Base-by-base conservation (phyloP, 2,888 invertebrate species). In the Phalangium opilio region DNA sequence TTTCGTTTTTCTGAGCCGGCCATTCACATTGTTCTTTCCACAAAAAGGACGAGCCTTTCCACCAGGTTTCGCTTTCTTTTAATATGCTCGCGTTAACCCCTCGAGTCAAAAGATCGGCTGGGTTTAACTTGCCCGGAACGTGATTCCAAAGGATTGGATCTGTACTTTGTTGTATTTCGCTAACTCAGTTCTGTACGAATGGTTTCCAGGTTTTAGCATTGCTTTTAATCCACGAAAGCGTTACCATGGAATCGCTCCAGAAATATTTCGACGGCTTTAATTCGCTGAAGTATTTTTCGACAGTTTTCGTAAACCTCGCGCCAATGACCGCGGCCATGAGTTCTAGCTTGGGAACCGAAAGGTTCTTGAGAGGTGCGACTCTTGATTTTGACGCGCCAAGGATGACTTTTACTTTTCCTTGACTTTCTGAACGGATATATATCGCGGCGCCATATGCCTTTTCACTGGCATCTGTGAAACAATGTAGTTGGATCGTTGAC, bases 31-130 rank as follows among this genome's bases (percentile, higher is more conserved):
- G 4, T 27, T 4, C 5, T 2, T 43, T 18, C 15, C 12, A 12
- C 11, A 56, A 43, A 49, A 55, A 59, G n/a, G 19, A 1, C 1
- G 61, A 59, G 4, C 60, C 61, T 7, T 48, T 33, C 56, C 54
- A 57, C 60, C 60, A 61, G 1, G 51, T n/a, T 2, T 32, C 8
- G 12, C 46, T 19, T 2, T 41, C 20, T 8, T 41, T 11, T 5
- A 56, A 41, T 14, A 52, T 47, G 0, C 21, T 15, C 2, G 52
- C 45, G 3, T 45, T 11, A n/a, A 55, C 2, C 14, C 60, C 61
- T 36, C 60, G 21, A 8, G 58, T 57, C 2, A 55, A 51, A 7
- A 55, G 46, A 48, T 62, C 61, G 8, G 61, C 61, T 2, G 61
- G 60, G 46, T 62, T 62, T 1, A 53, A 47, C 12, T 52, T 34